phyloP scores from a whole-genome alignment of 2,888 invertebrate genomes.

The Sphaeridia pumilis region DNA sequence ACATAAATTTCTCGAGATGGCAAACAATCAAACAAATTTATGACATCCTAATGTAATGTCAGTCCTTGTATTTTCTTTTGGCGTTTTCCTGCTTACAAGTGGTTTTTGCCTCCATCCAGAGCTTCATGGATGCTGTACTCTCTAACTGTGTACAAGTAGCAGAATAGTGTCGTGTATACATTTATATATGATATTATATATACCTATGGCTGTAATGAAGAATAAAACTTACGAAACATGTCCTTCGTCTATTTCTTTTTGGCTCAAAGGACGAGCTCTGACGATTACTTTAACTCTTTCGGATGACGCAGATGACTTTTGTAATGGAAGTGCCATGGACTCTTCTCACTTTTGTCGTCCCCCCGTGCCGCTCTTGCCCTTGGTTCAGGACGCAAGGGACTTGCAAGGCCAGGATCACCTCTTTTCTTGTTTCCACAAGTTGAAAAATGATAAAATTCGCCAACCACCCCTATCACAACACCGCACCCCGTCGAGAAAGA shows the following conservation, averaged over 20 bases:
- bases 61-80: neutral
- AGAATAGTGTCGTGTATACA: no score
- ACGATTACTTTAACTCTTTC: conserved; percentile 96
- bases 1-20: conserved; percentile 44
- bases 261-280: conserved; percentile 86
- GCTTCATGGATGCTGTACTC: no score
- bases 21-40: conserved; percentile 13
- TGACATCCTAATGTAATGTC: conserved; percentile 9
- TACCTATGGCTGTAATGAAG: neutral
- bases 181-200: neutral
- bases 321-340: conserved; percentile 17
- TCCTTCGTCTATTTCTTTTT: conserved; percentile 65
- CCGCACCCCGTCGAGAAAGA: no score
- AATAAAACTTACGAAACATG: conserved; percentile 44
- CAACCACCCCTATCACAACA: no score
- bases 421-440: no score
- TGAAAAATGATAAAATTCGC: no score
- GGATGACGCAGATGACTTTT: conserved; percentile 19
- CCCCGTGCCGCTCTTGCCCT: no score
- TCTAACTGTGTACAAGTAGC: no score
- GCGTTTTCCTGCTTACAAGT: neutral
- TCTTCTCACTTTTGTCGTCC: conserved; percentile 4
- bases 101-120: neutral
- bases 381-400: no score
- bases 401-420: no score